Conservation (phyloP, 2,113 vertebrate species). For the Apteryx owenii region DNA sequence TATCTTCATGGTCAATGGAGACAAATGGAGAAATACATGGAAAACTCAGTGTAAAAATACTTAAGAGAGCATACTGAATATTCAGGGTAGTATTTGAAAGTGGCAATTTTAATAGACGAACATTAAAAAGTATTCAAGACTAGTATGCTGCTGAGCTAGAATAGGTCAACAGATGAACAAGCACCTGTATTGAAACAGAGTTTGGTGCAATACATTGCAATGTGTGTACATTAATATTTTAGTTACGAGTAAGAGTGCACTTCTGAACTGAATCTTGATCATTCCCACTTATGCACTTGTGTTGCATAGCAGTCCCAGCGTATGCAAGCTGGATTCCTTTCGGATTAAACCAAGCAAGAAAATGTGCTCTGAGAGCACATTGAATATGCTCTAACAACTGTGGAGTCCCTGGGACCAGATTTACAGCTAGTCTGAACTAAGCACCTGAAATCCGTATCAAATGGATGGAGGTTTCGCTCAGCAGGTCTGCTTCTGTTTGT, state of each 20-base stretch:
- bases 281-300: background rate
- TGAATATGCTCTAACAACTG: background rate
- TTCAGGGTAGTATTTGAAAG: background rate
- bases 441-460: background rate
- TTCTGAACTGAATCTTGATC: background rate
- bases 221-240: background rate
- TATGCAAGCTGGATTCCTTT: background rate
- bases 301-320: background rate
- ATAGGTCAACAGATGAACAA: background rate
- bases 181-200: background rate
- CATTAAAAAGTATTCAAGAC: background rate
- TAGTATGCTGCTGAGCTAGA: background rate
- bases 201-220: background rate
- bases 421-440: background rate
- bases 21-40: background rate
- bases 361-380: background rate
- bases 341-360: background rate
- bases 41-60: background rate
- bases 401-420: background rate
- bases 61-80: background rate
- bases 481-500: background rate
- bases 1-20: background rate
- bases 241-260: background rate
- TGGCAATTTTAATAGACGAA: background rate
- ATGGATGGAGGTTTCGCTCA: background rate